These are phyloP conservation scores for Cuculus canorus DNA, from an alignment of 2,797 vertebrate genomes.

Conservation along the genomic window DNA sequence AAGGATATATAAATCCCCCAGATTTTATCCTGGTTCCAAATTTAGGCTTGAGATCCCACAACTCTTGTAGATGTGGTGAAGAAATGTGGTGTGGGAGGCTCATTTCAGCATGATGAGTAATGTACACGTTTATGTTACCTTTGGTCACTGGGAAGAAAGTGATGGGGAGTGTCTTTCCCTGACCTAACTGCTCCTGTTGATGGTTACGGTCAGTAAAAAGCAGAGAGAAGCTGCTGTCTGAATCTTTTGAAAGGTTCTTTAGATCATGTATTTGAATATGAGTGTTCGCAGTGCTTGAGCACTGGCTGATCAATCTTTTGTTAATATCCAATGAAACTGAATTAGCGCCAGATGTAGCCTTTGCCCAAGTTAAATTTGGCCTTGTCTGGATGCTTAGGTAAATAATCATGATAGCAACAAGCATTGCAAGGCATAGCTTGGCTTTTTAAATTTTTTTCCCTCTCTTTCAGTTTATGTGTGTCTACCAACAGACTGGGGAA, in stretches of 20 bases:
- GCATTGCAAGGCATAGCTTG: background rate
- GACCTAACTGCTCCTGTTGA: background rate
- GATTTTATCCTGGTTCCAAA: background rate
- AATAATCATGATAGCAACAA: background rate
- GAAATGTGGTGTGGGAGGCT: slow-evolving; percentile 1
- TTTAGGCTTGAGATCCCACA: background rate
- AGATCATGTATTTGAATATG: background rate
- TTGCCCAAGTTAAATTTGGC: background rate
- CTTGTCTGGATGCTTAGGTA: background rate
- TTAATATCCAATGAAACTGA: background rate
- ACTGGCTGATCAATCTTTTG: background rate
- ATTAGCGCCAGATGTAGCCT: background rate
- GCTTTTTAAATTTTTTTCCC: background rate
- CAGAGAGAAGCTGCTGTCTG: background rate
- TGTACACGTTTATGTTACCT: background rate
- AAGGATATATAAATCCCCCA: background rate
- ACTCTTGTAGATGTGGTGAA: slow-evolving; percentile 15
- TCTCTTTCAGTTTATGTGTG: background rate
- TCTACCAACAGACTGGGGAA: background rate
- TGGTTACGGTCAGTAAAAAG: background rate
- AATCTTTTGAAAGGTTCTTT: background rate
- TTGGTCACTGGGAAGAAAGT: background rate
- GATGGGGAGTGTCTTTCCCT: background rate
- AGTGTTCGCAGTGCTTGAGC: background rate
- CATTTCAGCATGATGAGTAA: slow-evolving; percentile 28